Conservation (phyloP, 1,140 invertebrate species). For the Neocloeon triangulifer region DNA sequence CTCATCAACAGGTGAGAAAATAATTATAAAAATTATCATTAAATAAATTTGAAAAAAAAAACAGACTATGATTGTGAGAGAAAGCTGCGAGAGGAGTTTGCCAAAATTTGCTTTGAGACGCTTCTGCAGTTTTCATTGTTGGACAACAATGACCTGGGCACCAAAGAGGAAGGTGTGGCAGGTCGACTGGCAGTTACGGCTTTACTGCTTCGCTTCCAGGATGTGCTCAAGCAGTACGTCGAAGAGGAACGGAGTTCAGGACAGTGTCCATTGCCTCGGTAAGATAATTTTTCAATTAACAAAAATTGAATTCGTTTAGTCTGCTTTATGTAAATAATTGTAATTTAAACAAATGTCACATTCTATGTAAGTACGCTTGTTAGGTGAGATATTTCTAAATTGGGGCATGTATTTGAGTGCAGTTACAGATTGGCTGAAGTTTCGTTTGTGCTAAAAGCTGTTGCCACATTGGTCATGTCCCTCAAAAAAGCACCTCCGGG, state of each 20-base stretch:
- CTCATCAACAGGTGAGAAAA: neutral
- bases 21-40: too few relatives aligned
- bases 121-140: conserved; percentile 76
- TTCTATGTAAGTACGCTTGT: neutral
- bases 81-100: conserved; percentile 79
- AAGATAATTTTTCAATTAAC: conserved; percentile 7
- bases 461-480: conserved; percentile 74
- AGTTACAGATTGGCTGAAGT: conserved; percentile 88
- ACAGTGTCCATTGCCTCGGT: conserved; percentile 78
- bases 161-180: conserved; percentile 32
- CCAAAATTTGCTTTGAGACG: conserved; percentile 89
- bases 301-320: neutral
- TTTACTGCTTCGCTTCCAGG: conserved; percentile 74
- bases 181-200: conserved; percentile 76
- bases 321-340: neutral
- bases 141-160: conserved; percentile 30
- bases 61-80: conserved; percentile 66
- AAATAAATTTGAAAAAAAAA: neutral
- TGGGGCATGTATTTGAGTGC: conserved; percentile 1
- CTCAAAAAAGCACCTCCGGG: conserved; percentile 74
- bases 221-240: conserved; percentile 72
- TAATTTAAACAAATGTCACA: neutral
- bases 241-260: conserved; percentile 73
- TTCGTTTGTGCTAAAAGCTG: conserved; percentile 88
- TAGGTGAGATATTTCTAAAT: neutral